Evolutionary conservation across 2,113 vertebrate species (phyloP).

Genomic region (Sterna hirundo): DNA sequence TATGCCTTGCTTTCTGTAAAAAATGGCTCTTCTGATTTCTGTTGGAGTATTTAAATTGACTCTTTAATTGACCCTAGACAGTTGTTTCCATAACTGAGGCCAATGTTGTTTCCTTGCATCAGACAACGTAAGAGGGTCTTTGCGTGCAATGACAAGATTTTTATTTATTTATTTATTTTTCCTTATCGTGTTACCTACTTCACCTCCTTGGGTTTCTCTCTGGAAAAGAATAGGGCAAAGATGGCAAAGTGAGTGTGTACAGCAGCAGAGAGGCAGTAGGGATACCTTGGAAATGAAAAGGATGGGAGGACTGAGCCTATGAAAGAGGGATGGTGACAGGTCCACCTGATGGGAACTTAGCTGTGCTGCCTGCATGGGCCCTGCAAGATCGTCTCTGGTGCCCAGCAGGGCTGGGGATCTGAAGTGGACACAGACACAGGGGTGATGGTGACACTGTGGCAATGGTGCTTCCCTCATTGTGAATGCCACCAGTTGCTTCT

Average conservation of each 20-base stretch:
- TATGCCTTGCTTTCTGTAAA: background rate
- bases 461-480: background rate
- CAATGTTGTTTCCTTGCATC: background rate
- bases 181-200: background rate
- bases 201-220: background rate
- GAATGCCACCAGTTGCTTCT: background rate
- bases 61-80: background rate
- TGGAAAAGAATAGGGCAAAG: background rate
- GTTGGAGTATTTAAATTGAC: background rate
- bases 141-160: background rate
- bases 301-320: background rate
- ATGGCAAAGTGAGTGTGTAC: background rate
- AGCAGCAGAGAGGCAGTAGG: background rate
- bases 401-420: too few species aligned
- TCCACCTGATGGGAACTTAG: background rate
- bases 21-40: background rate
- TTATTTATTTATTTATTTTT: background rate
- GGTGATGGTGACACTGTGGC: background rate
- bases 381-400: background rate
- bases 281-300: background rate
- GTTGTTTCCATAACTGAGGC: background rate
- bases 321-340: background rate
- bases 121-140: background rate
- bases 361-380: background rate
- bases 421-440: background rate